Percentiles rank a stretch among this genome's conserved stretches.
Conservation (phyloP, 2,797 vertebrate species). For the Menidia menidia region DNA sequence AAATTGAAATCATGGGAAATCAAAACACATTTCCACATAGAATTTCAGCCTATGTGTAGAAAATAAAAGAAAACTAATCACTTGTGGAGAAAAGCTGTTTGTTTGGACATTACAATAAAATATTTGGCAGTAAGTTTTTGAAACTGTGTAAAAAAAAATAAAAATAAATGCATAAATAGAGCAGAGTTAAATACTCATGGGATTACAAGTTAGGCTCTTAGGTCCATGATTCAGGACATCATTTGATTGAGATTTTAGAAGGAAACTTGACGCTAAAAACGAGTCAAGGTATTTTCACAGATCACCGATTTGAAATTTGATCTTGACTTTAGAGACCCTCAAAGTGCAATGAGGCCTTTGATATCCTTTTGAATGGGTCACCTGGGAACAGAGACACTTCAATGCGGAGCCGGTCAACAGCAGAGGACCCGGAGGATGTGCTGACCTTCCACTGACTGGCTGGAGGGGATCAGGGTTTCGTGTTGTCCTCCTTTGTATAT, state of each 20-base stretch:
- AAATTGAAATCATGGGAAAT: conserved; percentile 45
- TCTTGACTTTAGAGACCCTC: conserved; percentile 23
- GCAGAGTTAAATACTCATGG: conserved; percentile 38
- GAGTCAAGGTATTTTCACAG: conserved; percentile 11
- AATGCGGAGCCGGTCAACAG: conserved; percentile 8
- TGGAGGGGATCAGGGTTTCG: conserved; percentile 75
- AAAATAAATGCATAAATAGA: conserved; percentile 38
- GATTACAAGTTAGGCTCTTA: conserved; percentile 21
- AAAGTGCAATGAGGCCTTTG: conserved; percentile 34
- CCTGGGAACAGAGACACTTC: conserved; percentile 41
- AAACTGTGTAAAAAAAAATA: conserved; percentile 45
- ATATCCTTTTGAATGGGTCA: conserved; percentile 36
- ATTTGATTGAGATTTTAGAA: conserved; percentile 34
- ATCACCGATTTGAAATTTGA: conserved; percentile 42
- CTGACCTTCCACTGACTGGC: background rate
- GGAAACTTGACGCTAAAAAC: conserved; percentile 14
- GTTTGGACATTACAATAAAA: conserved; percentile 40
- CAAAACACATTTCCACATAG: conserved; percentile 35
- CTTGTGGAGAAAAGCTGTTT: conserved; percentile 38
- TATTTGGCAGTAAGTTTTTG: conserved; percentile 23
- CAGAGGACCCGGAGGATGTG: background rate
- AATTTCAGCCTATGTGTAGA: conserved; percentile 32
- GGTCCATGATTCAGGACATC: conserved; percentile 9
- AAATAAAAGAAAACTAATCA: conserved; percentile 13
- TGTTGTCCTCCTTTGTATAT: conserved; percentile 88